A percentile compares a stretch with the other conserved stretches of the same genome.
These are phyloP conservation scores for Drosophila macrospina DNA, from an alignment of 2,888 invertebrate species.

Conservation along the genomic window DNA sequence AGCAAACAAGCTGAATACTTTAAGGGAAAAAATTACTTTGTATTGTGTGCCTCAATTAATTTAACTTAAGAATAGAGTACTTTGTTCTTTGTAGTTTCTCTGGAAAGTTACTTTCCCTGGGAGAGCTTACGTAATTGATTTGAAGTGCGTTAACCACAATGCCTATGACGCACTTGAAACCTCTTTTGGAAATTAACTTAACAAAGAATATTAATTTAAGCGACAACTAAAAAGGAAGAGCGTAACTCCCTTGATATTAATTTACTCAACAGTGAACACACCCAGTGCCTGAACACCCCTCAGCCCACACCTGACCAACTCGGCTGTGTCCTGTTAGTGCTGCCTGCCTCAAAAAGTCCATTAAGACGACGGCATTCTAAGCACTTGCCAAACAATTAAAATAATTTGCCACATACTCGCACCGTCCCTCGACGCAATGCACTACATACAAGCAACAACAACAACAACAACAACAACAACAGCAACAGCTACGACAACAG, in stretches of 20 bases:
- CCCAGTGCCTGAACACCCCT: constrained; percentile 29
- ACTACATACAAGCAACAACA: constrained; percentile 31
- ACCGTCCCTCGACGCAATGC: constrained; percentile 71
- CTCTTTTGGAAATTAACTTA: constrained; percentile 74
- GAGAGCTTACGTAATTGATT: constrained; percentile 3
- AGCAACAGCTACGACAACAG: constrained; percentile 33
- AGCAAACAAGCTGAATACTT: neutral
- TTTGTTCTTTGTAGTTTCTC: neutral
- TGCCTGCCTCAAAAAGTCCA: constrained; percentile 63
- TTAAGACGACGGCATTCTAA: constrained; percentile 75
- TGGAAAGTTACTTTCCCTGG: neutral
- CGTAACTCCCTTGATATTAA: constrained; percentile 71
- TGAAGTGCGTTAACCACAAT: constrained; percentile 15
- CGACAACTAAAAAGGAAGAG: too few relatives aligned
- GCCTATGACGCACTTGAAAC: constrained; percentile 42
- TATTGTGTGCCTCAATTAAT: neutral
- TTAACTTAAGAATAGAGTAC: neutral
- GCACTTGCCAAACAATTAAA: constrained; percentile 80
- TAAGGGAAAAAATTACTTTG: neutral
- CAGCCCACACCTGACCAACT: too few relatives aligned
- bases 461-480: constrained; percentile 8
- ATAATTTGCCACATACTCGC: constrained; percentile 77
- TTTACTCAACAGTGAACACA: constrained; percentile 58
- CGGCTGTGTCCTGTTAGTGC: neutral
- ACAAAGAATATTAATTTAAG: constrained; percentile 75